Conservation (phyloP, 1,140 invertebrate genomes). For the Pteromalus puparum region DNA sequence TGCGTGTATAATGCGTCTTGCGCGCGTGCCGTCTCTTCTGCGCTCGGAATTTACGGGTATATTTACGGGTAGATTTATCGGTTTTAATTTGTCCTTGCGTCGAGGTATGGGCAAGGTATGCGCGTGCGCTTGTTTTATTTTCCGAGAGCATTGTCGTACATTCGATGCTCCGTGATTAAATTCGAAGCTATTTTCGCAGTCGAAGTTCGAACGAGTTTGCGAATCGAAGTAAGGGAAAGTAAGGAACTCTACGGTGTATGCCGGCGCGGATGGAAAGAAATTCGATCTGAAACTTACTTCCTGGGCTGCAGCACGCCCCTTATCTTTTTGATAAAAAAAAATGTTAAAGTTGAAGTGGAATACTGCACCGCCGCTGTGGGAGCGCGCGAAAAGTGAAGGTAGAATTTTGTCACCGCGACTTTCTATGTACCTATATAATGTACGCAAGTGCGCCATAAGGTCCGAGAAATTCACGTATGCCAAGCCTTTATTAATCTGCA, state of each 20-base stretch:
- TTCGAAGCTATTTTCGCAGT: no score
- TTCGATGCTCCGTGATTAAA: no score
- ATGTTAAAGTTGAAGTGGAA: neutral
- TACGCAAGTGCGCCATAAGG: neutral
- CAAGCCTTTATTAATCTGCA: constrained; percentile 21
- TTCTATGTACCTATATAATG: neutral
- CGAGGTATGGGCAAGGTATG: neutral
- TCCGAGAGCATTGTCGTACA: neutral
- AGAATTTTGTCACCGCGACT: neutral
- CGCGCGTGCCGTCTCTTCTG: neutral
- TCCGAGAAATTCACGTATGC: neutral
- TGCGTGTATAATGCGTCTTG: neutral
- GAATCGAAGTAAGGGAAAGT: no score
- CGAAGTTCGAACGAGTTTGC: no score
- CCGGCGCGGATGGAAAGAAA: no score
- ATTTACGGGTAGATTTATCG: neutral
- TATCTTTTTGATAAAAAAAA: neutral
- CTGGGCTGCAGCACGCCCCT: no score
- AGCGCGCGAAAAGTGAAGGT: neutral
- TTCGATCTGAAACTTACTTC: no score
- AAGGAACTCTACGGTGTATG: no score
- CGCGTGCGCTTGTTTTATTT: neutral
- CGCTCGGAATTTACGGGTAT: neutral
- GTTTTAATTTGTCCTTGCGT: neutral
- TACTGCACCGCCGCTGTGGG: no score